Evolutionary conservation across 2,797 vertebrate species (phyloP), one percentile per base, ranked within the genome.

Genomic region (Lacerta bilineata): DNA sequence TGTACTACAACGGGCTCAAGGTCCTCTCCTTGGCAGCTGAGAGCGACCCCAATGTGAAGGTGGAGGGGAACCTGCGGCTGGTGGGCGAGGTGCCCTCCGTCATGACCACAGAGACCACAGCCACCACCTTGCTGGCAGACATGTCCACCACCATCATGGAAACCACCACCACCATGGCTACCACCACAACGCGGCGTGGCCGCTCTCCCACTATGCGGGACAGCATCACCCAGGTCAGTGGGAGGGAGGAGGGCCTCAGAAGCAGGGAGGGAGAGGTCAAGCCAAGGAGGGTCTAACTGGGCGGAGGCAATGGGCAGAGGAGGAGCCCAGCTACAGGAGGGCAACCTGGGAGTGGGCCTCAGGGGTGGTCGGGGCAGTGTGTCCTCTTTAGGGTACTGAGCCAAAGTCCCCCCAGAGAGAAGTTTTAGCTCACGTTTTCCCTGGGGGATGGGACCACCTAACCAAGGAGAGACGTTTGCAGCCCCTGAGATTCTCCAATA

Each of bases 141-240:
- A 99, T 98, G 89, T 98, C 98, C 93, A 99, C 98, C n/a, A 99
- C 98, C 95, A 99, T 99, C 98, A 98, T 99, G 96, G 98, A 98
- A 92, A 99, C 98, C 90, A 99, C 98, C 87, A 99, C 98, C 82
- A 99, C 98, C 97, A 98, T 98, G 83, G 99, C 98, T 76, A 99
- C 98, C n/a, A 99, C 98, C 91, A 99, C 98, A 80, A 96, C 96
- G 0, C 97, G 98, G 92, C 97, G 98, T 92, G 98, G 98, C 95
- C 98, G 98, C 80, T 99, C 98, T 4, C 98, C 98, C 86, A 99
- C 98, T 87, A 95, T 98, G 94, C 97, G 98, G 77, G 98, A 99
- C 96, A 98, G 98, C 96, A 98, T 98, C 93, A 98, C 98, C 25
- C 98, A 98, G 98, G 98, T 99, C 83, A 97, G 98, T 77, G n/a